These are phyloP conservation scores for Heliconius himera DNA, from an alignment of 1,140 invertebrate species.

Conservation along the genomic window DNA sequence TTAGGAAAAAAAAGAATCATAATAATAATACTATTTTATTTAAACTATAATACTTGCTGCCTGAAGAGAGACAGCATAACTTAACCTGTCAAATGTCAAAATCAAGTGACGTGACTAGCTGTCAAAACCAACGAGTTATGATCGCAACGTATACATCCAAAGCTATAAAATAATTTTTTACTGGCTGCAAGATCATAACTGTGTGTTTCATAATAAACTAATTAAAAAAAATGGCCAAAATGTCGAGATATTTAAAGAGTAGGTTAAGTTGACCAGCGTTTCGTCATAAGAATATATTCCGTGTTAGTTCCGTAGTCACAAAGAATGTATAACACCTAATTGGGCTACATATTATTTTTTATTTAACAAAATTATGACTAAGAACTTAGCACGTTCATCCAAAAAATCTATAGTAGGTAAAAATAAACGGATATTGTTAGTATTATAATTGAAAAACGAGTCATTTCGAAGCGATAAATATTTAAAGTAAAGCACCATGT, in stretches of 20 bases:
- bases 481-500: conserved; percentile 29
- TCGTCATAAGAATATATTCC: conserved; percentile 11
- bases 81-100: conserved; percentile 58
- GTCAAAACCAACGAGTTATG: conserved; percentile 54
- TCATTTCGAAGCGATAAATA: conserved; percentile 17
- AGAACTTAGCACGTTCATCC: conserved; percentile 1
- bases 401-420: not conserved
- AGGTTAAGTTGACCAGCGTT: not conserved
- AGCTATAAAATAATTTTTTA: not conserved
- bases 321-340: not conserved
- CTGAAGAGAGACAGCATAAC: conserved; percentile 55
- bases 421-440: conserved; percentile 1
- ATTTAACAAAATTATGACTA: not conserved
- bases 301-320: not conserved
- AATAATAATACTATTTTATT: conserved; percentile 69
- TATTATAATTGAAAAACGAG: conserved; percentile 14
- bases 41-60: conserved; percentile 76
- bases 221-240: conserved; percentile 14
- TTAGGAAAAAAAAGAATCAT: conserved; percentile 67
- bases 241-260: conserved; percentile 10
- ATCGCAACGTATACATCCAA: conserved; percentile 20
- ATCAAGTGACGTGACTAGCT: conserved; percentile 74
- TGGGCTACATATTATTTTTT: conserved; percentile 9
- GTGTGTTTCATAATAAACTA: conserved; percentile 19
- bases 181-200: conserved; percentile 21